Evolutionary conservation across 2,113 vertebrate species (phyloP).

Genomic region (Cygnus buccinator): DNA sequence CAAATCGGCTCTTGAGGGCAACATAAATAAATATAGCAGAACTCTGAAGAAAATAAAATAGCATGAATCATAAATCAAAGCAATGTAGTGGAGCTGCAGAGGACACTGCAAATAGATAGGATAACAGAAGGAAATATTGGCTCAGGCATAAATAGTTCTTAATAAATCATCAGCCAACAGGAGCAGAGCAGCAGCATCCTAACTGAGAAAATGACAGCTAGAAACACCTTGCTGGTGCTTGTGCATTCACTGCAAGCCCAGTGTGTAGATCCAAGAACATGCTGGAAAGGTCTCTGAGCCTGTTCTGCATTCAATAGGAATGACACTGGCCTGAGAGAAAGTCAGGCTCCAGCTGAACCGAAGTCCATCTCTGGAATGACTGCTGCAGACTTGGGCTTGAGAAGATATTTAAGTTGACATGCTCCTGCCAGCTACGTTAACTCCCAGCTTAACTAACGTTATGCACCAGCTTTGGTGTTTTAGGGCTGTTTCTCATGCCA

Average conservation of each 20-base stretch:
- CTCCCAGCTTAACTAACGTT: background rate
- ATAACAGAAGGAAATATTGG: conserved; percentile 70
- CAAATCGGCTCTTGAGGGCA: conserved; percentile 38
- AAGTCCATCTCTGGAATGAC: background rate
- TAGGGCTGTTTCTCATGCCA: background rate
- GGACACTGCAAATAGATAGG: conserved; percentile 53
- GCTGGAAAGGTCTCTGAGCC: background rate
- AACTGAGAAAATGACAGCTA: conserved; percentile 8
- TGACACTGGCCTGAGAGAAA: background rate
- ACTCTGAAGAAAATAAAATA: conserved; percentile 43
- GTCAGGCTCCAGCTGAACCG: background rate
- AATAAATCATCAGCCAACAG: conserved; percentile 60
- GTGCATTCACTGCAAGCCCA: background rate
- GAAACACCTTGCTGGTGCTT: background rate
- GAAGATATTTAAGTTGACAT: background rate
- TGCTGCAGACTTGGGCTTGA: background rate
- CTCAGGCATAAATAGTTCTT: conserved; percentile 59
- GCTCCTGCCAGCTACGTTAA: background rate
- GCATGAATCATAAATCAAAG: conserved; percentile 64
- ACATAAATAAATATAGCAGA: conserved; percentile 53
- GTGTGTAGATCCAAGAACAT: background rate
- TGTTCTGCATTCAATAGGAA: background rate
- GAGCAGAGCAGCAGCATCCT: background rate
- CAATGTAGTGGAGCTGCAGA: conserved; percentile 1
- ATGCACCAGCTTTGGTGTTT: background rate